A percentile compares a stretch with the other conserved stretches of the same genome.
These are phyloP conservation scores for Melanotaenia boesemani DNA, from an alignment of 2,797 vertebrate genomes.

Conservation along the genomic window DNA sequence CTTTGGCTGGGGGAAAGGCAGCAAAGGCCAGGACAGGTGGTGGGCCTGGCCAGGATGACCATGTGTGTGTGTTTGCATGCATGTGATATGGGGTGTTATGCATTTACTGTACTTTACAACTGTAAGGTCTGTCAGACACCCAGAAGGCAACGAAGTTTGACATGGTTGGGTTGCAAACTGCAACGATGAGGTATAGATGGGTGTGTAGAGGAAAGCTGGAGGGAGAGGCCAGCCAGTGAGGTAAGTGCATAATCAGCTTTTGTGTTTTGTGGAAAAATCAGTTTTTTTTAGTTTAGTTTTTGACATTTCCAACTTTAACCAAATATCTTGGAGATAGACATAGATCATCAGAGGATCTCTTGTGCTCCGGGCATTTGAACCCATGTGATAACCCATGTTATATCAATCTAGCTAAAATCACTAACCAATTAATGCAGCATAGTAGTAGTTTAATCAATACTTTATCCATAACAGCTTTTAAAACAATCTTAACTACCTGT, in stretches of 20 bases:
- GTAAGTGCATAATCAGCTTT: not conserved
- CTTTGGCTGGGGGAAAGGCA: conserved; percentile 72
- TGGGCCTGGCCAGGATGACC: conserved; percentile 63
- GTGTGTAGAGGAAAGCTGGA: not conserved
- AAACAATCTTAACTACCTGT: not conserved
- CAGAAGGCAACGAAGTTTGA: conserved; percentile 58
- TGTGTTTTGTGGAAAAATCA: not conserved
- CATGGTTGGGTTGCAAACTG: conserved; percentile 25
- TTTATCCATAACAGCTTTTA: not conserved
- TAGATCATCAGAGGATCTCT: not conserved
- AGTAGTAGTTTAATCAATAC: not conserved
- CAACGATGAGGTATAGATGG: conserved; percentile 8
- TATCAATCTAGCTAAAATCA: not conserved
- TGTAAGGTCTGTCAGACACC: conserved; percentile 30
- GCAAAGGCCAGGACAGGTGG: conserved; percentile 77
- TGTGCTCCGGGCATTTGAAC: not conserved
- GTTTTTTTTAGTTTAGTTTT: not conserved
- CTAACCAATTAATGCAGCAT: not conserved
- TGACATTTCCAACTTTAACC: not conserved
- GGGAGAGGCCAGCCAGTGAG: not conserved
- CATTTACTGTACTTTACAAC: conserved; percentile 62
- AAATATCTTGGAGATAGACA: not conserved
- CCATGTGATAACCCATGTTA: not conserved
- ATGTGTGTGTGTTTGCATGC: conserved; percentile 19
- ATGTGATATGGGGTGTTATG: conserved; percentile 36